Evolutionary conservation across 2,797 vertebrate genomes (phyloP).

Genomic region (Nyctalus aviator): DNA sequence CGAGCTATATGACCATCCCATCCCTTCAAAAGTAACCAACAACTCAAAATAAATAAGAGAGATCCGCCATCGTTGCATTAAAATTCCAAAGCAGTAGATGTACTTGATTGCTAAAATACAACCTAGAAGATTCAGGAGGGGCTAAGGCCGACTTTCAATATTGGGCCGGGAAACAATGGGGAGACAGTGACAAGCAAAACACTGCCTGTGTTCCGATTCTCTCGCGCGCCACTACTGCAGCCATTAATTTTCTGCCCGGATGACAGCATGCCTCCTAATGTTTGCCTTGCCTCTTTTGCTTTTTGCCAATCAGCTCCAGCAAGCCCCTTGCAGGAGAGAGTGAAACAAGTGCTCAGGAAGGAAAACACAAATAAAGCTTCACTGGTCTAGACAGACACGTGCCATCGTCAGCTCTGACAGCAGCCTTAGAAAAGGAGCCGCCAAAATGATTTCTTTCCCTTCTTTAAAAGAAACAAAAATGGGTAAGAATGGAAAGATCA

Average conservation of each 20-base stretch:
- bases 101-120: constrained; percentile 32
- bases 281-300: constrained; percentile 63
- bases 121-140: background rate
- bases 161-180: background rate
- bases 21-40: constrained; percentile 40
- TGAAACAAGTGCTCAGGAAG: constrained; percentile 19
- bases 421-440: constrained; percentile 40
- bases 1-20: background rate
- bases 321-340: constrained; percentile 49
- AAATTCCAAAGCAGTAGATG: background rate
- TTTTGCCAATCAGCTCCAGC: constrained; percentile 56
- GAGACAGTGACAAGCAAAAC: constrained; percentile 25
- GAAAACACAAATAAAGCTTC: constrained; percentile 37
- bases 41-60: constrained; percentile 20
- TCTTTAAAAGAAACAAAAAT: background rate
- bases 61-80: background rate
- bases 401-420: constrained; percentile 50
- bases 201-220: constrained; percentile 36
- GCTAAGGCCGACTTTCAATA: background rate
- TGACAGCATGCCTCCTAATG: constrained; percentile 49
- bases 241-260: constrained; percentile 65
- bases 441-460: constrained; percentile 24
- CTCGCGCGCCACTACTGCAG: constrained; percentile 55
- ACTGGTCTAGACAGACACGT: constrained; percentile 33
- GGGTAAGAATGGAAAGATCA: background rate